phyloP scores from a whole-genome alignment of 2,113 vertebrate species.

The Petromus typicus region DNA sequence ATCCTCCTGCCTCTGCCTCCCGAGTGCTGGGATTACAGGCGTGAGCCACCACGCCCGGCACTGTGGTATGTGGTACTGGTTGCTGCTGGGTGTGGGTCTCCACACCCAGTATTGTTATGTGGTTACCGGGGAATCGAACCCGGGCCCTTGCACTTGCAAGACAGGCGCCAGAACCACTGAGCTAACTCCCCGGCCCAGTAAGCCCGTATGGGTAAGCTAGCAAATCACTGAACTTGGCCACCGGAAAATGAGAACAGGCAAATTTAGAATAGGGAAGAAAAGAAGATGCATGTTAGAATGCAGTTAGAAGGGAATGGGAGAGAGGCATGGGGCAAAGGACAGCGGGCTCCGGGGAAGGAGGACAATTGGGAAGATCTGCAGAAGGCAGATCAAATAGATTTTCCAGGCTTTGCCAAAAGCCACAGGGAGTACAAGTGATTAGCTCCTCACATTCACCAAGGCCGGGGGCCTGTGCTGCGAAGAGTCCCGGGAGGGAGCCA shows the following conservation, averaged over 20 bases:
- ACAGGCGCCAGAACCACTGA: too few species aligned
- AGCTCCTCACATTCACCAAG: not conserved
- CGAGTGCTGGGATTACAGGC: too few species aligned
- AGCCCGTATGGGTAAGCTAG: not conserved
- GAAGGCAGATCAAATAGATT: not conserved
- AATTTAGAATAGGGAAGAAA: not conserved
- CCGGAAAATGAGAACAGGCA: not conserved
- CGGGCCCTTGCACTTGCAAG: too few species aligned
- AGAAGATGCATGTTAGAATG: not conserved
- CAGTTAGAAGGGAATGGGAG: not conserved
- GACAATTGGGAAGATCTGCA: not conserved
- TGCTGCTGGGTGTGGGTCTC: too few species aligned
- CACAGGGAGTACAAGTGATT: not conserved
- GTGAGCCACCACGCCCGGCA: too few species aligned
- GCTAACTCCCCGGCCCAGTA: too few species aligned
- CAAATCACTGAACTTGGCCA: not conserved
- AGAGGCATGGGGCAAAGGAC: not conserved
- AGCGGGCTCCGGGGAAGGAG: not conserved
- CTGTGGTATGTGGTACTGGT: too few species aligned
- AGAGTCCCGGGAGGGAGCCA: not conserved
- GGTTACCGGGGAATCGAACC: too few species aligned
- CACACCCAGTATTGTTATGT: too few species aligned
- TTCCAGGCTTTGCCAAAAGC: constrained; percentile 34
- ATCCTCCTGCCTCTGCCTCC: too few species aligned
- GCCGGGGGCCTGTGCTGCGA: not conserved